phyloP scores from a whole-genome alignment of 2,888 invertebrate species.

The Cephus pulcher region DNA sequence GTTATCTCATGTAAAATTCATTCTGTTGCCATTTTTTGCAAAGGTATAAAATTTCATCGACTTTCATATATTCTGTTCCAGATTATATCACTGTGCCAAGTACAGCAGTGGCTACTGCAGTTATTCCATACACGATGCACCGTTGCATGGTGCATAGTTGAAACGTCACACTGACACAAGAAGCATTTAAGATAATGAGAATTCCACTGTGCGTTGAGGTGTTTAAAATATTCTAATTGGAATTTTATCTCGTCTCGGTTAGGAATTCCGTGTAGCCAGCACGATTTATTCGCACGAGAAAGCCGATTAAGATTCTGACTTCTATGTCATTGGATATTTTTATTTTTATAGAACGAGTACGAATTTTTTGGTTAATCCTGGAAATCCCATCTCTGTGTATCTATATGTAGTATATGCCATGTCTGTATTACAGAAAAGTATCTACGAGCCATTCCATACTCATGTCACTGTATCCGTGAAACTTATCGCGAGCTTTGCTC shows the following conservation, averaged over 20 bases:
- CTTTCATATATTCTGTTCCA: not conserved
- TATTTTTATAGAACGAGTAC: not conserved
- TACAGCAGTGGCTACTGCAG: not conserved
- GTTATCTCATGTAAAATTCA: not conserved
- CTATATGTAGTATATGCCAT: not conserved
- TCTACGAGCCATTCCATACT: not conserved
- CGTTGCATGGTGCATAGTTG: not conserved
- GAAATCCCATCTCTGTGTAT: not conserved
- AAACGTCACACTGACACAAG: not conserved
- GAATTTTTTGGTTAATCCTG: not conserved
- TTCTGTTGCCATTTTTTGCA: not conserved
- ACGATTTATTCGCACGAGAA: not conserved
- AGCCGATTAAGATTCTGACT: not conserved
- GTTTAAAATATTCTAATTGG: slow-evolving; percentile 5
- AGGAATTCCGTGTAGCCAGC: not conserved
- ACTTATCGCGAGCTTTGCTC: not conserved
- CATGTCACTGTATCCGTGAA: not conserved
- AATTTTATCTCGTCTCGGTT: slow-evolving; percentile 1
- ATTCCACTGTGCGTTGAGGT: not conserved
- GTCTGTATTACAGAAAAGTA: not conserved
- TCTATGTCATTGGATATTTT: not conserved
- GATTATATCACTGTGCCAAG: not conserved
- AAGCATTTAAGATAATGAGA: not conserved
- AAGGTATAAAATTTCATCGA: not conserved
- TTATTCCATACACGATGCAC: not conserved